phyloP scores from a whole-genome alignment of 2,113 vertebrate species.

The Mastomys natalensis region DNA sequence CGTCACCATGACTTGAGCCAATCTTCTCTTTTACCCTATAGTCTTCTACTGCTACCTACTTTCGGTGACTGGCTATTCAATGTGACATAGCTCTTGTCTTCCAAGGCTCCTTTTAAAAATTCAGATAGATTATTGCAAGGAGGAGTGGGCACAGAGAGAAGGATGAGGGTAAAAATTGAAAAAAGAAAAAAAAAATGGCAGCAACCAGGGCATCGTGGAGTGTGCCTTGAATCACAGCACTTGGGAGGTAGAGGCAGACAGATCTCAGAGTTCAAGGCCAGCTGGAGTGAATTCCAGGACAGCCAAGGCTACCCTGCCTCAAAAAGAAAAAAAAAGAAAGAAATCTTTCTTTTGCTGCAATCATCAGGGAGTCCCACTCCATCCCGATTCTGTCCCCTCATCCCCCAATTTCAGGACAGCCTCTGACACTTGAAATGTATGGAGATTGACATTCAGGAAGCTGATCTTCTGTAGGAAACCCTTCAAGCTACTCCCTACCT shows the following conservation, averaged over 20 bases:
- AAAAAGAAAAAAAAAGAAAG: too few species aligned
- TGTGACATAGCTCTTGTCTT: not conserved
- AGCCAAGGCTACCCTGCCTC: too few species aligned
- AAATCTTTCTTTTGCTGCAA: not conserved
- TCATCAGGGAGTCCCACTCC: not conserved
- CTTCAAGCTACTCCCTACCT: slow-evolving; percentile 69
- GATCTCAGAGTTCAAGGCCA: too few species aligned
- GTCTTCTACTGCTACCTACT: not conserved
- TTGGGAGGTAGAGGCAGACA: too few species aligned
- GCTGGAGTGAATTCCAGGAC: too few species aligned
- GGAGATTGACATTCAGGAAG: slow-evolving; percentile 67
- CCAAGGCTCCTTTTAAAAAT: slow-evolving; percentile 15
- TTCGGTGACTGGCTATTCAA: not conserved
- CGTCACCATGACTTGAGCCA: not conserved
- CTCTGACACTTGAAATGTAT: slow-evolving; percentile 31
- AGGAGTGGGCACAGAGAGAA: not conserved
- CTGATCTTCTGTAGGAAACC: slow-evolving; percentile 62
- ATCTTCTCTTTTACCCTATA: not conserved
- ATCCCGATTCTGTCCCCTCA: not conserved
- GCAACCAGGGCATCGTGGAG: too few species aligned
- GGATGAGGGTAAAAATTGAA: not conserved
- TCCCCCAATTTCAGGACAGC: slow-evolving; percentile 4
- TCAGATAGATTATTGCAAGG: not conserved
- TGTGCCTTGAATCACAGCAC: too few species aligned
- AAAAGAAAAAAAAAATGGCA: not conserved